Evolutionary conservation across 2,113 vertebrate genomes (phyloP).

Genomic region (Toxostoma redivivum): DNA sequence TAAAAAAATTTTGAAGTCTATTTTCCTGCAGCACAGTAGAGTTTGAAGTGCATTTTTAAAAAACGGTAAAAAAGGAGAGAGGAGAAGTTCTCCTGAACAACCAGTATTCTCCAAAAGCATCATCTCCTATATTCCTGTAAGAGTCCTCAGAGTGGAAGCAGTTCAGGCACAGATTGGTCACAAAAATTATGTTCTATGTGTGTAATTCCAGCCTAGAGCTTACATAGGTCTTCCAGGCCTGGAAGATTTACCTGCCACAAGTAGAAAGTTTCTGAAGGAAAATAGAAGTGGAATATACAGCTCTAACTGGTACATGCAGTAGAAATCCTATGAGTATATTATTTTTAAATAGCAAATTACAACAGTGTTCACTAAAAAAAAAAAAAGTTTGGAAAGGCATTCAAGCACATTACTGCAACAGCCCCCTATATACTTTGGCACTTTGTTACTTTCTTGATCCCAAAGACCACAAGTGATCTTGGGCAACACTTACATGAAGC

Average conservation of each 20-base stretch:
- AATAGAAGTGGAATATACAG: not conserved
- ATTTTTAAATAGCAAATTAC: not conserved
- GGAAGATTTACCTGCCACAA: not conserved
- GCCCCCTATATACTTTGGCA: not conserved
- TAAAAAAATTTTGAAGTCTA: not conserved
- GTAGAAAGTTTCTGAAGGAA: not conserved
- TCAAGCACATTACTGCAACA: not conserved
- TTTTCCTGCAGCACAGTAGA: not conserved
- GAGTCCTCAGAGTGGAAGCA: not conserved
- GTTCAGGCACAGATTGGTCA: constrained; percentile 12
- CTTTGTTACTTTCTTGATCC: not conserved
- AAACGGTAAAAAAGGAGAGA: not conserved
- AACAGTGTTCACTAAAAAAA: not conserved
- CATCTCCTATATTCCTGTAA: not conserved
- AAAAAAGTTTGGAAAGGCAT: not conserved
- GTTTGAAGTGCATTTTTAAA: not conserved
- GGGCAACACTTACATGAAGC: not conserved
- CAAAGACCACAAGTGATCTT: not conserved
- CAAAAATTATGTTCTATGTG: not conserved
- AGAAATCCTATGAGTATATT: not conserved
- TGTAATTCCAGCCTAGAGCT: not conserved
- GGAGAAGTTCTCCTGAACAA: not conserved
- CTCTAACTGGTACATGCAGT: not conserved
- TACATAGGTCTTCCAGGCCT: not conserved
- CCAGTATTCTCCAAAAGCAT: not conserved